Percentiles rank a stretch among this genome's conserved stretches.
Conservation (phyloP, 2,797 vertebrate genomes). For the Xenopus petersii region DNA sequence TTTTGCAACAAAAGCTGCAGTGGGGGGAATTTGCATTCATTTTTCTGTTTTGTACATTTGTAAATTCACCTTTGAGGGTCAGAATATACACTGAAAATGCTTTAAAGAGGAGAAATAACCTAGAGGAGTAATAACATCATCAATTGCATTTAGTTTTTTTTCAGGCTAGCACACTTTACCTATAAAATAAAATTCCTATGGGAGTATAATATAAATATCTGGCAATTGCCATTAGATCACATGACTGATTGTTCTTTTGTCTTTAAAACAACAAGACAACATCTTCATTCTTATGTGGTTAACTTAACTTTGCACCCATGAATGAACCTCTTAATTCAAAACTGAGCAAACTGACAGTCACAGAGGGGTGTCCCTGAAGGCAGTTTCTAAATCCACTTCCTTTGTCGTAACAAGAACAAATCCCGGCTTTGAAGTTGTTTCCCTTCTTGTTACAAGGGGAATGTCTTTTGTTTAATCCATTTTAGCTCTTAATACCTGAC, state of each 20-base stretch:
- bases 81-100: no score
- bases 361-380: slow-evolving; percentile 67
- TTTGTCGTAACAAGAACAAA: slow-evolving; percentile 76
- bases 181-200: no score
- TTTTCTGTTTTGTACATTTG: no score
- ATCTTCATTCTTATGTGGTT: slow-evolving; percentile 57
- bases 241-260: slow-evolving; percentile 13
- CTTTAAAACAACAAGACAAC: slow-evolving; percentile 52
- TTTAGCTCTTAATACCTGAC: slow-evolving; percentile 78
- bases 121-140: no score
- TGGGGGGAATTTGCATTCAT: no score
- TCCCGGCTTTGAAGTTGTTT: slow-evolving; percentile 75
- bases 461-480: slow-evolving; percentile 78
- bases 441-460: slow-evolving; percentile 69
- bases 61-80: no score
- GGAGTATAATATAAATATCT: not conserved
- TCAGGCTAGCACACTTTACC: no score
- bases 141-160: no score
- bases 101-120: no score
- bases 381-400: slow-evolving; percentile 66
- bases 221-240: slow-evolving; percentile 8
- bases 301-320: slow-evolving; percentile 54
- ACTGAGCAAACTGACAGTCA: slow-evolving; percentile 67
- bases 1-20: no score
- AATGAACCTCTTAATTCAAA: slow-evolving; percentile 51